Percentiles rank a stretch among this genome's conserved stretches.
phyloP scores from a whole-genome alignment of 2,888 invertebrate species.

The Tanaodytes sp. region DNA sequence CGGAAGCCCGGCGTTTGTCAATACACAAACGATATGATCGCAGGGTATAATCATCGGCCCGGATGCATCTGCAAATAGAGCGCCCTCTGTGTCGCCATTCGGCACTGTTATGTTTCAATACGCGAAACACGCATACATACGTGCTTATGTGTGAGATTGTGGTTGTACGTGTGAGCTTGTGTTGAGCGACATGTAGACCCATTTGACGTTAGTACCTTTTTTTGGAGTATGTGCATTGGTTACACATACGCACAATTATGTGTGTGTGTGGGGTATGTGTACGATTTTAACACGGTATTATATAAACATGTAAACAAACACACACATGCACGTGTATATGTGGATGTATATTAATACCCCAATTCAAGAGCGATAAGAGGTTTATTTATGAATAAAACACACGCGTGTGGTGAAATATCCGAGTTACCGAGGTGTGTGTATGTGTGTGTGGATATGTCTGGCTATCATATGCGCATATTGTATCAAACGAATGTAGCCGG shows the following conservation, averaged over 20 bases:
- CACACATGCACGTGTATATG: too few relatives aligned
- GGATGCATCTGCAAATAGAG: conserved; percentile 66
- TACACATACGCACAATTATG: too few relatives aligned
- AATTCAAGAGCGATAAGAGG: too few relatives aligned
- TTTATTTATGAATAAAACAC: too few relatives aligned
- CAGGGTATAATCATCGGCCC: conserved; percentile 68
- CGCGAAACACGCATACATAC: neutral
- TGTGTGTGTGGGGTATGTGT: too few relatives aligned
- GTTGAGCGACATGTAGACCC: too few relatives aligned
- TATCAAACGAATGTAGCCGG: conserved; percentile 16
- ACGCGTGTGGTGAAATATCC: too few relatives aligned
- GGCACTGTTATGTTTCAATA: neutral
- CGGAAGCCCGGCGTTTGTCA: conserved; percentile 65
- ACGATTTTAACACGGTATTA: too few relatives aligned
- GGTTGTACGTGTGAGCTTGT: neutral
- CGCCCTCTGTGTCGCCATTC: conserved; percentile 55
- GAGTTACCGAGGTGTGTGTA: neutral
- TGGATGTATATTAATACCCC: too few relatives aligned
- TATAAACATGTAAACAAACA: too few relatives aligned
- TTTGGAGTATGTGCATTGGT: too few relatives aligned
- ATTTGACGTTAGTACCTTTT: too few relatives aligned
- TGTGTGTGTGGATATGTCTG: neutral
- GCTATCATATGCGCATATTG: conserved; percentile 24
- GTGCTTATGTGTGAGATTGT: neutral
- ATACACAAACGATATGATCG: conserved; percentile 70